phyloP scores from a whole-genome alignment of 2,113 vertebrate species.

The Eonycteris spelaea region DNA sequence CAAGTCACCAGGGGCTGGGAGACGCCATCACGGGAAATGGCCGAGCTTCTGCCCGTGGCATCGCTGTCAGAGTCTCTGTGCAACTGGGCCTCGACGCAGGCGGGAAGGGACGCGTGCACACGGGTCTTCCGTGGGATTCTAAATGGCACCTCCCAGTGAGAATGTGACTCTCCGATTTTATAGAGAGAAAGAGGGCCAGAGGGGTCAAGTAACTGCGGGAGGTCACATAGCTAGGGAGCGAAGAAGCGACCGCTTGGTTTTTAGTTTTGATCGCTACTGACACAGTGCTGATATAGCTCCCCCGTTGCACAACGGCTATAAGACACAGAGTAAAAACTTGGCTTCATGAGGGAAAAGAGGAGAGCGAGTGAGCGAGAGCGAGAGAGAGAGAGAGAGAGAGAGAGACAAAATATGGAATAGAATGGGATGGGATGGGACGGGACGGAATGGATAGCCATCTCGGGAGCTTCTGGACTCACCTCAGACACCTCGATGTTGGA shows the following conservation, averaged over 20 bases:
- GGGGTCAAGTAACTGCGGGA: not conserved
- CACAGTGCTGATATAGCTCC: not conserved
- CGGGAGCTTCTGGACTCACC: slow-evolving; percentile 78
- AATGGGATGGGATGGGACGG: rapidly evolving
- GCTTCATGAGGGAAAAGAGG: not conserved
- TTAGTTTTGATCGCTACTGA: not conserved
- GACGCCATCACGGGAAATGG: rapidly evolving
- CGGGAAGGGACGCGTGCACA: rapidly evolving
- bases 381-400: not conserved
- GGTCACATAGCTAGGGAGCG: not conserved
- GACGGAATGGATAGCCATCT: rapidly evolving
- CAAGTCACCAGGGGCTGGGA: not conserved
- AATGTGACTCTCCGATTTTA: rapidly evolving
- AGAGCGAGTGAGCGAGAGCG: not conserved
- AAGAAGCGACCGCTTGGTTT: not conserved
- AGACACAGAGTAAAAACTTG: not conserved
- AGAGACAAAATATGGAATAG: rapidly evolving
- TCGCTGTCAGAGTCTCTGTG: rapidly evolving
- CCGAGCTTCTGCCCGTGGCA: rapidly evolving
- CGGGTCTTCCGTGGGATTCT: rapidly evolving
- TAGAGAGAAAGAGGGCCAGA: not conserved
- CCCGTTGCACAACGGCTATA: too few species aligned
- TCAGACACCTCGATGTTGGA: slow-evolving; percentile 85
- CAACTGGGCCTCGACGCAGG: rapidly evolving
- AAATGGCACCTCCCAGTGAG: rapidly evolving